Evolutionary conservation across 2,113 vertebrate species (phyloP).

Genomic region (Zapus hudsonius): DNA sequence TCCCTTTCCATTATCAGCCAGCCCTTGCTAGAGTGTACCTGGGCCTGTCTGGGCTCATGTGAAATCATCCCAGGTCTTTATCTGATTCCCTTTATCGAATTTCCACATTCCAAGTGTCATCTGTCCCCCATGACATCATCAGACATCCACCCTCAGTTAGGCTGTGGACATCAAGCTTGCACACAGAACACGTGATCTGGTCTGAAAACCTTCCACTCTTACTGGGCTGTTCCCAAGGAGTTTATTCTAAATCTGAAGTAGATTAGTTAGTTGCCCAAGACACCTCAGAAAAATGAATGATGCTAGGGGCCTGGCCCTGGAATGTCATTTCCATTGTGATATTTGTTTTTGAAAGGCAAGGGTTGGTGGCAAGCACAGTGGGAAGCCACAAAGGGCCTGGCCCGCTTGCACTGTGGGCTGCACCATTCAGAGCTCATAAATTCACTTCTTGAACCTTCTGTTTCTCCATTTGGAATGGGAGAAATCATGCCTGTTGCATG

Average conservation of each 20-base stretch:
- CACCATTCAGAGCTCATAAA: fast-evolving
- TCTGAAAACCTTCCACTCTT: neutral
- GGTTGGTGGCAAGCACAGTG: neutral
- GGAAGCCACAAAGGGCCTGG: neutral
- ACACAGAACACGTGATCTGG: neutral
- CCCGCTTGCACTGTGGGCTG: fast-evolving
- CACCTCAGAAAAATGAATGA: conserved; percentile 77
- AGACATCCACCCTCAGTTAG: neutral
- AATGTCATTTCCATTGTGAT: conserved; percentile 58
- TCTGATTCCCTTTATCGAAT: neutral
- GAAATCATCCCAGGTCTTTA: neutral
- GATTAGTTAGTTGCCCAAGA: conserved; percentile 33
- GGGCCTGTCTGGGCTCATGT: neutral
- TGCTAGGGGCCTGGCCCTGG: conserved; percentile 23
- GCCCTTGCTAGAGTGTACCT: neutral
- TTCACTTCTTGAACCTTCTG: neutral
- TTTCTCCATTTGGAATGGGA: neutral
- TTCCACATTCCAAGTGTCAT: neutral
- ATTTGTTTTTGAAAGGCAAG: conserved; percentile 65
- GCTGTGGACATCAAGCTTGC: neutral
- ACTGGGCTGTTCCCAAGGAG: neutral
- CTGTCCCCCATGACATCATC: fast-evolving
- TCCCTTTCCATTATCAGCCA: neutral
- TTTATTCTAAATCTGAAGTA: conserved; percentile 60
- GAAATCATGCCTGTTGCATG: neutral